These are phyloP conservation scores for Scolopax rusticola DNA, from an alignment of 2,797 vertebrate species.

Conservation along the genomic window DNA sequence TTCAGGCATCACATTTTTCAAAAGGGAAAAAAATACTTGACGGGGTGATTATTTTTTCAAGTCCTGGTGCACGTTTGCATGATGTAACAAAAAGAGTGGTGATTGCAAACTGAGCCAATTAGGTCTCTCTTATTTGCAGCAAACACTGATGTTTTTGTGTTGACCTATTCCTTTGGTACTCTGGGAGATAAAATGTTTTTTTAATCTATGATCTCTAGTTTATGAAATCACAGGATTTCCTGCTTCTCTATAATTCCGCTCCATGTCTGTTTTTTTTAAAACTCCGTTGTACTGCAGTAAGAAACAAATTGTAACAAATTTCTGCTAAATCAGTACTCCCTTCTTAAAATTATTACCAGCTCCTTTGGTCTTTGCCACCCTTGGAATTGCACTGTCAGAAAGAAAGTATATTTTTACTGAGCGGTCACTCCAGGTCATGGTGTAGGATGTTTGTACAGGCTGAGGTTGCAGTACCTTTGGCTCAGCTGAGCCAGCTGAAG, in stretches of 20 bases:
- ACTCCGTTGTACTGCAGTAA: neutral
- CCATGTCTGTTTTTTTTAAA: neutral
- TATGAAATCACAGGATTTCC: constrained; percentile 48
- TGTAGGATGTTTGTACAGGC: neutral
- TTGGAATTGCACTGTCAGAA: neutral
- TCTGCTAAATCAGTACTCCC: neutral
- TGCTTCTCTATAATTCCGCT: neutral
- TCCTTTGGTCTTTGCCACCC: neutral
- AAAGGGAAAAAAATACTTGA: neutral
- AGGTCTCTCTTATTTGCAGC: neutral
- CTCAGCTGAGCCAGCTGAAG: neutral
- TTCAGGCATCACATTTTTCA: neutral
- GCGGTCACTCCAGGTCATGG: rapidly evolving
- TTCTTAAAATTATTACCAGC: neutral
- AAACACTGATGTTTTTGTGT: neutral
- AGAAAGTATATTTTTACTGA: neutral
- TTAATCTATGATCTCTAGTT: neutral
- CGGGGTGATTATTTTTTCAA: neutral
- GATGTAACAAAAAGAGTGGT: neutral
- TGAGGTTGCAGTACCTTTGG: neutral
- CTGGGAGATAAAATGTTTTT: neutral
- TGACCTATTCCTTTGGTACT: neutral
- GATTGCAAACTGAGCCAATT: neutral
- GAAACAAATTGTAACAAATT: neutral
- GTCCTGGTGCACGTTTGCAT: neutral